These are phyloP conservation scores for Semaprochilodus insignis DNA, from an alignment of 2,797 vertebrate genomes.

Conservation along the genomic window DNA sequence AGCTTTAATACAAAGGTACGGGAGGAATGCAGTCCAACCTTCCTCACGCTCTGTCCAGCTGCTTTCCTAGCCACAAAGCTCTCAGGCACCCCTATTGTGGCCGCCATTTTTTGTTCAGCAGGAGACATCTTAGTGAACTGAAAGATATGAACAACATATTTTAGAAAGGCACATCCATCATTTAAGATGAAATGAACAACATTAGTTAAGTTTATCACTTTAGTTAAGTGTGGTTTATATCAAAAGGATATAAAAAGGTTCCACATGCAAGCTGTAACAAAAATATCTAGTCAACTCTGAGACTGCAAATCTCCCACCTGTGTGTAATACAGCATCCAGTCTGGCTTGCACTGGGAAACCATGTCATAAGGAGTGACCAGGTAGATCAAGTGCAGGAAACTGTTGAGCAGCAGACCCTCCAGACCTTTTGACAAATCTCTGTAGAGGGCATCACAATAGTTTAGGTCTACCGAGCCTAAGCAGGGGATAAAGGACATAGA, in stretches of 20 bases:
- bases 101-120: slow-evolving; percentile 88
- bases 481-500: slow-evolving; percentile 30
- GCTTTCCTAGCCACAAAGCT: slow-evolving; percentile 90
- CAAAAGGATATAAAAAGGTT: neutral
- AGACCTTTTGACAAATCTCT: slow-evolving; percentile 88
- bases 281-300: neutral
- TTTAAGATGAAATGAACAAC: too few relatives aligned
- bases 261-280: neutral
- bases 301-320: slow-evolving; percentile 79
- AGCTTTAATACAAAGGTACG: neutral
- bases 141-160: neutral
- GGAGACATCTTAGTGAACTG: slow-evolving; percentile 87
- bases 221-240: neutral
- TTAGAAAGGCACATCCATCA: too few relatives aligned
- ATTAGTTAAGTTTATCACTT: too few relatives aligned
- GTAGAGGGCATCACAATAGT: slow-evolving; percentile 84
- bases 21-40: slow-evolving; percentile 74
- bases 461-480: slow-evolving; percentile 90
- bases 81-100: slow-evolving; percentile 88
- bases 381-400: slow-evolving; percentile 89
- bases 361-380: slow-evolving; percentile 92
- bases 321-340: slow-evolving; percentile 92
- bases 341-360: slow-evolving; percentile 82
- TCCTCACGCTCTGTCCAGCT: slow-evolving; percentile 89
- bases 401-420: slow-evolving; percentile 90